Evolutionary conservation across 1,140 invertebrate genomes (phyloP), one percentile per base, ranked within the genome.

Genomic region (Cecropterus lyciades): DNA sequence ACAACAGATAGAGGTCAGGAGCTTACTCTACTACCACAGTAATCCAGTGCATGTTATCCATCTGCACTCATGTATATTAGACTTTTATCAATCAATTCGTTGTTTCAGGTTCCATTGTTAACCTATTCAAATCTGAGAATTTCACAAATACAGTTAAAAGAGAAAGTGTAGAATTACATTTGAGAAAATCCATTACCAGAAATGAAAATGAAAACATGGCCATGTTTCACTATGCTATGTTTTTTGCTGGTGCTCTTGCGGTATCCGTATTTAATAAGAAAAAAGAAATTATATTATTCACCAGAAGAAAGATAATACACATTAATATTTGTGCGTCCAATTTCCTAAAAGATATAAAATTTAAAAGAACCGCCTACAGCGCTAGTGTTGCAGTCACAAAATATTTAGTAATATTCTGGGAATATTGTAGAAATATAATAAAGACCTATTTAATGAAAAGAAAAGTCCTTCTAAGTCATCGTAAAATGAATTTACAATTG

Each of bases 181-280:
- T 14, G 27, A 48, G 20, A 53, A 51, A 46, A 42, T 33, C 33
- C n/a, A 27, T 46, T 15, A 52, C 24, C 27, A 16, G 33, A 45
- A 69, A 73, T 24, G 57, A 55, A 17, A 46, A 37, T 37, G 3
- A 62, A 3, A 60, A 48, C 6, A 45, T 57, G 6, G 59, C 51
- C 8, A 17, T 80, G 16, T 51, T 84, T 10, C 75, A 85, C 45
- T 85, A 75, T 55, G 15, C 75, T 10, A 84, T 79, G 67, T 81
- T 87, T 10, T 40, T 82, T 8, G 79, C 77, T 33, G 82, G 79
- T 20, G 80, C 75, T 5, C 67, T 81, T 40, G 70, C 79, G 0
- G 70, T 88, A 9, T 73, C 70, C 14, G 17, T 80, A 20, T 82
- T 74, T 37, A 76, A 85, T 14, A 84, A 70, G 37, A 84, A 85